Conservation (phyloP, 2,113 vertebrate species). For the Oreochromis tanganicae region DNA sequence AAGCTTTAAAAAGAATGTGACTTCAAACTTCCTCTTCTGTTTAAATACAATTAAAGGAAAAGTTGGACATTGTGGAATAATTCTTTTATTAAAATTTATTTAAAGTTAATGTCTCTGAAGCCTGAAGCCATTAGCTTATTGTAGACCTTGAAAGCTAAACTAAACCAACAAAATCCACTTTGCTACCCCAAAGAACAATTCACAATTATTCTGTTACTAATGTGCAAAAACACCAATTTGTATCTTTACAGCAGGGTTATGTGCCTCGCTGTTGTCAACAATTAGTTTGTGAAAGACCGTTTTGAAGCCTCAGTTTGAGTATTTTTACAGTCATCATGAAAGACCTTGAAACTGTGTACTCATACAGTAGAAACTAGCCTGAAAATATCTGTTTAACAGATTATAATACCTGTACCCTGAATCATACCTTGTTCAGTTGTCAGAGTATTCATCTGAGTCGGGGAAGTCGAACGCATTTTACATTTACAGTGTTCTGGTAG, state of each 20-base stretch:
- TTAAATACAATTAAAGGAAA: neutral
- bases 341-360: neutral
- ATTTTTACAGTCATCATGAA: neutral
- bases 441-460: neutral
- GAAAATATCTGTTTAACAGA: neutral
- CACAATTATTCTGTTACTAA: neutral
- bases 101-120: neutral
- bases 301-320: neutral
- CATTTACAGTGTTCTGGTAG: neutral
- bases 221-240: neutral
- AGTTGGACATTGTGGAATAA: neutral
- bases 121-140: neutral
- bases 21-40: neutral
- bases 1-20: neutral
- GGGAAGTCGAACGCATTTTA: neutral
- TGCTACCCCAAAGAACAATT: neutral
- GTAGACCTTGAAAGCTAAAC: neutral
- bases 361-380: neutral
- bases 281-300: neutral
- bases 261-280: neutral
- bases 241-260: neutral
- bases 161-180: neutral
- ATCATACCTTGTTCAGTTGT: neutral
- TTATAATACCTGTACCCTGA: neutral
- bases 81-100: neutral